Evolutionary conservation across 2,113 vertebrate species (phyloP).

Genomic region (Hylia prasina): DNA sequence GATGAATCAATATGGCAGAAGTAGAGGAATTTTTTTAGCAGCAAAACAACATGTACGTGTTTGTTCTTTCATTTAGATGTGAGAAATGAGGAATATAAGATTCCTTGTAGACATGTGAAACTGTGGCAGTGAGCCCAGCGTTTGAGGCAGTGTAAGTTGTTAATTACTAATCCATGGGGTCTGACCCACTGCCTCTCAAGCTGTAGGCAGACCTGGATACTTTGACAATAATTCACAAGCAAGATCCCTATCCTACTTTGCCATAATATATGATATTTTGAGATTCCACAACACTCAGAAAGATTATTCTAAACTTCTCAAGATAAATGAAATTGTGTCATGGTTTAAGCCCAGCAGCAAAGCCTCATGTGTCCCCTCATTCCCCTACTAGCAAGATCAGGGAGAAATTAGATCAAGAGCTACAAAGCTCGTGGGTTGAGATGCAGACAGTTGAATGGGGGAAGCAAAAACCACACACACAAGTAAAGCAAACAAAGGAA

Average conservation of each 20-base stretch:
- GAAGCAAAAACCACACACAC: accelerated
- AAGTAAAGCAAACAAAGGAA: not conserved
- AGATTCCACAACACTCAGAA: not conserved
- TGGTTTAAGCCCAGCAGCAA: not conserved
- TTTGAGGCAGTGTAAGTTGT: not conserved
- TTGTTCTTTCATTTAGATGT: not conserved
- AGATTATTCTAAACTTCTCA: not conserved
- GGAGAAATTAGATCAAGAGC: not conserved
- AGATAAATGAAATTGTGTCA: not conserved
- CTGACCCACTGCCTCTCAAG: not conserved
- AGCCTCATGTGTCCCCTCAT: accelerated
- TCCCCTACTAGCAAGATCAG: not conserved
- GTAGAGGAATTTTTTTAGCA: not conserved
- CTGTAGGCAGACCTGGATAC: not conserved
- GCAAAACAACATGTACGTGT: not conserved
- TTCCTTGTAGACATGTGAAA: not conserved
- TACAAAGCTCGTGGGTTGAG: accelerated
- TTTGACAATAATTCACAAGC: not conserved
- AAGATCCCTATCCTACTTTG: not conserved
- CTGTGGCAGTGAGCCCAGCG: not conserved
- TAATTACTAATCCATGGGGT: not conserved
- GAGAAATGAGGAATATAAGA: not conserved
- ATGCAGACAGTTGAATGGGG: not conserved
- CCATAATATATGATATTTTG: not conserved
- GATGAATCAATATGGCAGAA: not conserved